Percentiles rank a stretch among this genome's conserved stretches.
Conservation (phyloP, 2,888 invertebrate genomes). For the Phasia obesa region DNA sequence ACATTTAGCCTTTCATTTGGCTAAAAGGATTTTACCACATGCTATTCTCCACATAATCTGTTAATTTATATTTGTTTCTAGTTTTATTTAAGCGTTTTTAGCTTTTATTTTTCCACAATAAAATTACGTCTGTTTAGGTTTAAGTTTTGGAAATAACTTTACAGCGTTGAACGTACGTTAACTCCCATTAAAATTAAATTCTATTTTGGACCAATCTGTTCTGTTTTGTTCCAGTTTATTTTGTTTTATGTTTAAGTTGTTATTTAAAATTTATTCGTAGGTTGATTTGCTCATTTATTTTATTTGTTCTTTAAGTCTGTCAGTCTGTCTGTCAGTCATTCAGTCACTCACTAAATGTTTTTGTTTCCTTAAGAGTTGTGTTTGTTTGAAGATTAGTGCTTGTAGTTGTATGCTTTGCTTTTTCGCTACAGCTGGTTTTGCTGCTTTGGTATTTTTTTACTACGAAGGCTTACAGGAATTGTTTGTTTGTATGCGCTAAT, state of each 20-base stretch:
- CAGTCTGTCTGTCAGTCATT: conserved; percentile 32
- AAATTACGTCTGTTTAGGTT: conserved; percentile 34
- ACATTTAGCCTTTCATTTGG: conserved; percentile 6
- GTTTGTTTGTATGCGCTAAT: conserved; percentile 68
- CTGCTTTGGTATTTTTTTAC: conserved; percentile 52
- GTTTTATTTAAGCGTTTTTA: conserved; percentile 8
- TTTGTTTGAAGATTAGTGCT: conserved; percentile 6
- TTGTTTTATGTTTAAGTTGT: conserved; percentile 37
- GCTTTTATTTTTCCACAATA: conserved; percentile 22
- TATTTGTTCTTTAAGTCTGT: conserved; percentile 47
- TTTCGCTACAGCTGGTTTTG: not conserved
- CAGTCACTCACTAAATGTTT: conserved; percentile 47
- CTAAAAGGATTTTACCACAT: conserved; percentile 22
- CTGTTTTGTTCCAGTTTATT: conserved; percentile 20
- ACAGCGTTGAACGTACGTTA: conserved; percentile 56
- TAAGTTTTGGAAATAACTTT: conserved; percentile 17
- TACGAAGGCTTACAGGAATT: conserved; percentile 67
- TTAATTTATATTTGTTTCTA: conserved; percentile 11
- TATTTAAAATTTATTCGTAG: conserved; percentile 62
- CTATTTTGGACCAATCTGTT: conserved; percentile 26
- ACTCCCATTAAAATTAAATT: conserved; percentile 54
- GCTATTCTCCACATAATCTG: conserved; percentile 30
- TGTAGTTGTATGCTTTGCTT: conserved; percentile 52
- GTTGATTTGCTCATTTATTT: conserved; percentile 32
- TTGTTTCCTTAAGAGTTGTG: conserved; percentile 35